Conservation (phyloP, 2,113 vertebrate genomes). For the Notarius lentiginosus region DNA sequence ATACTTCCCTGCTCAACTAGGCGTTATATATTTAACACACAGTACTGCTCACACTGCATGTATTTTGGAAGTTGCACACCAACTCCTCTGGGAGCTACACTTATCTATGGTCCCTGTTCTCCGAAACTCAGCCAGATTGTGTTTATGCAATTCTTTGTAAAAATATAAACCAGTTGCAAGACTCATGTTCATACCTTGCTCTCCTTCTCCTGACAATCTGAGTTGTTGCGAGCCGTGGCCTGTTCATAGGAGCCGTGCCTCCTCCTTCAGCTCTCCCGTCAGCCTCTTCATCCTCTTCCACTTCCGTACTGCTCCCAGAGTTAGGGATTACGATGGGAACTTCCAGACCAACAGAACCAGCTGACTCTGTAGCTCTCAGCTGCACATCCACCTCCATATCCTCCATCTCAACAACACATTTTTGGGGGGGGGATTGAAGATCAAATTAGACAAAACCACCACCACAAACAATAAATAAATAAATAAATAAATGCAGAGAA, state of each 20-base stretch:
- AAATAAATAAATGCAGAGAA: neutral
- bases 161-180: neutral
- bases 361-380: neutral
- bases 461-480: too few species aligned
- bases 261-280: neutral
- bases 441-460: neutral
- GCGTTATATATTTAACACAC: neutral
- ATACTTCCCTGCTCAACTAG: neutral
- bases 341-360: neutral
- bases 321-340: conserved; percentile 51
- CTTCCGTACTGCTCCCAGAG: conserved; percentile 58
- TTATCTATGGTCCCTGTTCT: neutral
- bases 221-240: conserved; percentile 48
- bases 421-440: neutral
- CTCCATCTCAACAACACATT: conserved; percentile 70
- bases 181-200: conserved; percentile 57
- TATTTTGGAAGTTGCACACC: neutral
- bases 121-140: neutral
- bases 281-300: conserved; percentile 53
- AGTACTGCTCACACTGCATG: neutral
- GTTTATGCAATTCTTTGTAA: neutral
- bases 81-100: neutral
- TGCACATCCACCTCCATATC: conserved; percentile 82
- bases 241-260: neutral
- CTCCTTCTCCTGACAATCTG: conserved; percentile 51